A percentile compares a stretch with the other conserved stretches of the same genome.
Evolutionary conservation across 2,888 invertebrate species (phyloP).

Genomic region (Apodemia hepburni): DNA sequence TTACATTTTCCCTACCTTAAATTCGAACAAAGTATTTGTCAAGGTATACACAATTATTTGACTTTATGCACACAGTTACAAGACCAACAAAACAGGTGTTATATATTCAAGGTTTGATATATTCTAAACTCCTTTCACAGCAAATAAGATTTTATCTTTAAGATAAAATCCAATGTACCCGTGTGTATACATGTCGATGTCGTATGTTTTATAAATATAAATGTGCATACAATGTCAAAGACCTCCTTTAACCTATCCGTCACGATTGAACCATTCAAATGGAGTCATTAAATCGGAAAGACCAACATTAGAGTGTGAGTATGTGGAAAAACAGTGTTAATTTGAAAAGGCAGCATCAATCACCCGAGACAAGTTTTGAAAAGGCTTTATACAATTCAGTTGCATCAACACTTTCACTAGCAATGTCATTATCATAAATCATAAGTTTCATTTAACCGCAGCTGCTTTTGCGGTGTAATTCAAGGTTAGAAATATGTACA

Average conservation of each 20-base stretch:
- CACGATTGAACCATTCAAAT: constrained; percentile 29
- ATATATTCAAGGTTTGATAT: too few species aligned
- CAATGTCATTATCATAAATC: constrained; percentile 52
- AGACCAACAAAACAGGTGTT: too few species aligned
- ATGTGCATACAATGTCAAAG: constrained; percentile 8
- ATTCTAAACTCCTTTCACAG: neutral
- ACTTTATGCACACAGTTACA: too few species aligned
- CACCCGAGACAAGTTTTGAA: constrained; percentile 47
- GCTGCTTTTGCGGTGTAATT: constrained; percentile 43
- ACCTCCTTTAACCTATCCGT: constrained; percentile 18
- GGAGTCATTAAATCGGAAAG: constrained; percentile 32
- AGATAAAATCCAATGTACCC: constrained; percentile 4
- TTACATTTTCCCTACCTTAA: too few species aligned
- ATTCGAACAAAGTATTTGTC: neutral
- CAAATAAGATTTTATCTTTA: neutral
- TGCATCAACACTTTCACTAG: constrained; percentile 60
- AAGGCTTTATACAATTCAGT: constrained; percentile 35
- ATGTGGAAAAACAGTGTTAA: constrained; percentile 43
- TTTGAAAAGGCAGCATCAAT: constrained; percentile 64
- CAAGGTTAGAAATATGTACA: constrained; percentile 35
- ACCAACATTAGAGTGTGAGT: constrained; percentile 36
- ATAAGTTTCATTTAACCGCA: constrained; percentile 41
- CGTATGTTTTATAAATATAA: neutral
- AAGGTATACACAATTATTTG: neutral
- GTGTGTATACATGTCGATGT: neutral